Evolutionary conservation across 2,113 vertebrate species (phyloP).

Genomic region (Hiodon tergisus): DNA sequence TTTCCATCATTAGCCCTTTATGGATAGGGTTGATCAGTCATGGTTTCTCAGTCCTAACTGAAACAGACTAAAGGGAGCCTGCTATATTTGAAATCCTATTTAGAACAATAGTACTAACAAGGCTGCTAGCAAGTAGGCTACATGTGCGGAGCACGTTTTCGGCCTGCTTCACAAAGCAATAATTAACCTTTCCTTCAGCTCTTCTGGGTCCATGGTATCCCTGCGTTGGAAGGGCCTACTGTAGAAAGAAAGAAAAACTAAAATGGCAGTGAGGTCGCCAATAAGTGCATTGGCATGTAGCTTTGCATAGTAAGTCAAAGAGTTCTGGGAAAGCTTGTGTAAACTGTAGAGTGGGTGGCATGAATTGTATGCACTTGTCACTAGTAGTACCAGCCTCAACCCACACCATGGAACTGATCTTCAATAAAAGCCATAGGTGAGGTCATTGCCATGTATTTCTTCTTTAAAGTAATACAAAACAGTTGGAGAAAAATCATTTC

Average conservation of each 20-base stretch:
- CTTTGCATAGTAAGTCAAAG: neutral
- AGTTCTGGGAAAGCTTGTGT: neutral
- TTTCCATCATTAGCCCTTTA: neutral
- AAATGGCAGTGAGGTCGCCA: neutral
- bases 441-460: slow-evolving; percentile 14
- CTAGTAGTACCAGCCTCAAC: neutral
- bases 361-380: neutral
- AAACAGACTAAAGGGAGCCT: neutral
- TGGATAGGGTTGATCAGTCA: neutral
- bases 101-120: neutral
- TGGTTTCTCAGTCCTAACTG: neutral
- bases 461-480: slow-evolving; percentile 12
- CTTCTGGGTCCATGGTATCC: neutral
- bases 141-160: neutral
- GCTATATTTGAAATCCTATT: slow-evolving; percentile 2
- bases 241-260: neutral
- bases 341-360: neutral
- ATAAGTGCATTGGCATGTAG: neutral
- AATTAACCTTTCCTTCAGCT: no score
- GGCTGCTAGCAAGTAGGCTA: neutral
- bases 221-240: no score
- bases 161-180: no score
- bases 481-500: slow-evolving; percentile 12
- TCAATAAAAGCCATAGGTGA: slow-evolving; percentile 17
- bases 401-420: neutral